These are phyloP conservation scores for Platynereis dumerilii DNA, from an alignment of 2,888 invertebrate genomes.

Conservation along the genomic window DNA sequence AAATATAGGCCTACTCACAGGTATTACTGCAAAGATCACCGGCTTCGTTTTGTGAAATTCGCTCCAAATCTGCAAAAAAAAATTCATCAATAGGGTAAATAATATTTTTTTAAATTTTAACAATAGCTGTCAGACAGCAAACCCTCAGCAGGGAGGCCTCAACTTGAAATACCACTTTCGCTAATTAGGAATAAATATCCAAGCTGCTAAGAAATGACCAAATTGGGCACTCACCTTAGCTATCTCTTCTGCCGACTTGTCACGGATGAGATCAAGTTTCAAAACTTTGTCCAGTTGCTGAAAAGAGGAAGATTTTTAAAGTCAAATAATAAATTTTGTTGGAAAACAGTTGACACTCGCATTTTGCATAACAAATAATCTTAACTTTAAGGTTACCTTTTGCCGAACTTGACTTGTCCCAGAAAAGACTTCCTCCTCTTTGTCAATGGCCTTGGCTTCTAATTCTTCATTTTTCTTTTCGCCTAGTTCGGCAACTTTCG, in stretches of 20 bases:
- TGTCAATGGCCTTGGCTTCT: slow-evolving; percentile 7
- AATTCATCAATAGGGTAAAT: no score
- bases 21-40: slow-evolving; percentile 53
- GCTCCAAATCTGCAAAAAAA: slow-evolving; percentile 56
- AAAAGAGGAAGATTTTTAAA: slow-evolving; percentile 22
- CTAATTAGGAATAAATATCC: no score
- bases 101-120: no score
- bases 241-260: slow-evolving; percentile 52
- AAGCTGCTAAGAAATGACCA: no score
- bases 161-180: no score
- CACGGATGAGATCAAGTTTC: slow-evolving; percentile 54
- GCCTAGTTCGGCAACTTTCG: slow-evolving; percentile 38
- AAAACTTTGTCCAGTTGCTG: slow-evolving; percentile 53
- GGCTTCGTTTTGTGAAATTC: slow-evolving; percentile 54
- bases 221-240: slow-evolving; percentile 51
- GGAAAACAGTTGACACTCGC: no score
- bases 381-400: no score
- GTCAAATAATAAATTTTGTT: no score
- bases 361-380: no score
- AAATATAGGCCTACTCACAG: slow-evolving; percentile 40
- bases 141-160: neutral
- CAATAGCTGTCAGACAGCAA: neutral
- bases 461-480: slow-evolving; percentile 33
- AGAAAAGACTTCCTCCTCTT: neutral
- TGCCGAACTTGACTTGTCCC: slow-evolving; percentile 26